Conservation (phyloP, 1,140 invertebrate genomes). For the Tachypleus tridentatus region DNA sequence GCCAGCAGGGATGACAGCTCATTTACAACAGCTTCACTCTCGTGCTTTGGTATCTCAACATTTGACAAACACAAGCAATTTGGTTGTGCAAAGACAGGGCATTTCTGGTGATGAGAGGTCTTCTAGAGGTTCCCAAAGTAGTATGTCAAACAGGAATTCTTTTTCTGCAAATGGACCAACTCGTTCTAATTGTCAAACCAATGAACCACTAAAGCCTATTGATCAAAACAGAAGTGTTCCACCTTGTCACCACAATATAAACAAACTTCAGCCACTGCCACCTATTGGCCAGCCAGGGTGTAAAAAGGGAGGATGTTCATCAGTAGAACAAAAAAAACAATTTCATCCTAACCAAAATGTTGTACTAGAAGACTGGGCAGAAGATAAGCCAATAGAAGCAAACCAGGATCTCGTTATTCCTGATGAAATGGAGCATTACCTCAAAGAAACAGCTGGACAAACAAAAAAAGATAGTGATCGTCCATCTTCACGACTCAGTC, state of each 20-base stretch:
- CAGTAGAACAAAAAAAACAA: slow-evolving; percentile 28
- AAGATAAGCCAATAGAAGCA: slow-evolving; percentile 78
- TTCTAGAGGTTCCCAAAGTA: background rate
- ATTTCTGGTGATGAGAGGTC: slow-evolving; percentile 13
- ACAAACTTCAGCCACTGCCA: background rate
- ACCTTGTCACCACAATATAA: background rate
- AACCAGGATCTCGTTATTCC: slow-evolving; percentile 68
- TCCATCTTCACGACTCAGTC: too few relatives aligned
- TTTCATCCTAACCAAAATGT: slow-evolving; percentile 71
- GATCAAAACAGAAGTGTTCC: background rate
- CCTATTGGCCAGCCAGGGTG: background rate
- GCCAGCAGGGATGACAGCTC: slow-evolving; percentile 39
- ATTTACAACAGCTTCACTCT: slow-evolving; percentile 35
- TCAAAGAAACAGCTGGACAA: slow-evolving; percentile 41
- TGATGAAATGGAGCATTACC: slow-evolving; percentile 88
- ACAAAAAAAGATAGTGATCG: too few relatives aligned
- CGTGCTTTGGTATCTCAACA: slow-evolving; percentile 32
- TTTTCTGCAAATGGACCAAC: background rate
- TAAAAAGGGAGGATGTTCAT: background rate
- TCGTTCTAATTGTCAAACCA: background rate
- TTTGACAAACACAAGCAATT: slow-evolving; percentile 44
- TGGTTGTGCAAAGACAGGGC: slow-evolving; percentile 39
- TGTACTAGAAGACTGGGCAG: slow-evolving; percentile 63
- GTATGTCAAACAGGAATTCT: background rate
- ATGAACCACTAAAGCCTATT: background rate